Evolutionary conservation across 1,140 invertebrate genomes (phyloP), one percentile per base, ranked within the genome.

Genomic region (Patella vulgata): DNA sequence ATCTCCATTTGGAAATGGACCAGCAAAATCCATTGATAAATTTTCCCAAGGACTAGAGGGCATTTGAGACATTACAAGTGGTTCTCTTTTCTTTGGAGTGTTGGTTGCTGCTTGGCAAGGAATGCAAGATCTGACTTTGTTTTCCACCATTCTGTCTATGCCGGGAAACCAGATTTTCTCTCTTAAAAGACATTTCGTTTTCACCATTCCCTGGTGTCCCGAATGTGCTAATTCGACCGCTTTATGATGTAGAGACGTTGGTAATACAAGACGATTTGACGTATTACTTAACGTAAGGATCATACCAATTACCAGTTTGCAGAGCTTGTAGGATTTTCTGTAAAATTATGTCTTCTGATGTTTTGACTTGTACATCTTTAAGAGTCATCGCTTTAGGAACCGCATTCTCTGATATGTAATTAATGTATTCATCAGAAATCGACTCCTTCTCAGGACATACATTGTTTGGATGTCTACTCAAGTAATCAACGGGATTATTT

Each of bases 151-250:
- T 50, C 55, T 55, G 54, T 81, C 77, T 11, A 80, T 68, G 19
- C 66, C 59, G 28, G 75, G 76, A 55, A 77, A 81, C 75, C 75
- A 81, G 4, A 81, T 73, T 48, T 77, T 79, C 53, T 74, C 68
- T 30, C 74, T 43, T 3, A 81, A 46, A 8, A 78, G 62, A 36
- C 65, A 56, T 59, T 78, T 81, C 12, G 70, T 78, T 55, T 72
- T 70, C 2, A 76, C 65, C 17, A 73, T 69, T 0, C 71, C 70
- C 39, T 76, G 74, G 50, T 72, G 73, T 0, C 64, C 42, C 28
- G 63, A 55, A 40, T 74, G 72, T 14, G 71, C 77, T 30, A 78
- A 40, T n/a, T 68, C 55, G 36, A 68, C 40, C 11, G 63, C 68
- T 59, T 50, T 54, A 17, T 63, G 36, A 19, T 63, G 66, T 52